Percentiles rank a stretch among this genome's conserved stretches.
These are phyloP conservation scores for Nerophis ophidion DNA, from an alignment of 2,113 vertebrate species.

Conservation along the genomic window DNA sequence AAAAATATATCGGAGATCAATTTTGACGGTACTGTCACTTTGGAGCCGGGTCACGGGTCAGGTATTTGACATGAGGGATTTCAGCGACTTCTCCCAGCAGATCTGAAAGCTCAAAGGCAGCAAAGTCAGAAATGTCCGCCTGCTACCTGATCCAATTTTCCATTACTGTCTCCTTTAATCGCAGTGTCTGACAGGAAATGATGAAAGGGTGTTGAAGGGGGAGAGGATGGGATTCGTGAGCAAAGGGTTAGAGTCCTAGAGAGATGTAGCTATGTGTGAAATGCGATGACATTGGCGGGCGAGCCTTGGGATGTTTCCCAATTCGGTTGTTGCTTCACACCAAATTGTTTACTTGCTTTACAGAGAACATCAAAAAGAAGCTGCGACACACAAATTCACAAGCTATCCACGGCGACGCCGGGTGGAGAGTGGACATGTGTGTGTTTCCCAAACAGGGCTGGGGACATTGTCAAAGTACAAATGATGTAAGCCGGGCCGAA, in stretches of 20 bases:
- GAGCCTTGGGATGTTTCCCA: constrained; percentile 34
- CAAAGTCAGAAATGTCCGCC: constrained; percentile 46
- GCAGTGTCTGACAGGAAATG: constrained; percentile 42
- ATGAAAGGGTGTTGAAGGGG: constrained; percentile 40
- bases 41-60: constrained; percentile 10
- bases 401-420: too few species aligned
- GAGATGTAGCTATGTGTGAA: constrained; percentile 34
- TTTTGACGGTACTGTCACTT: constrained; percentile 14
- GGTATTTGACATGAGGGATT: constrained; percentile 15
- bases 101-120: constrained; percentile 22
- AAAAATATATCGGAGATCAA: constrained; percentile 31
- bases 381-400: too few species aligned
- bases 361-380: neutral
- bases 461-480: too few species aligned
- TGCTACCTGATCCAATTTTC: constrained; percentile 54
- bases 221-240: constrained; percentile 44
- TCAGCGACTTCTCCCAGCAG: constrained; percentile 17
- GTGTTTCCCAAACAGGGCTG: too few species aligned
- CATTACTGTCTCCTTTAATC: constrained; percentile 54
- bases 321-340: constrained; percentile 31
- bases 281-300: constrained; percentile 37
- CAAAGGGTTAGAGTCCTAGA: constrained; percentile 30
- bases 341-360: constrained; percentile 29
- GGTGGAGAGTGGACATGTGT: too few species aligned
- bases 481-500: too few species aligned